These are phyloP conservation scores for Rhea americana DNA, from an alignment of 2,113 vertebrate genomes.

Conservation along the genomic window DNA sequence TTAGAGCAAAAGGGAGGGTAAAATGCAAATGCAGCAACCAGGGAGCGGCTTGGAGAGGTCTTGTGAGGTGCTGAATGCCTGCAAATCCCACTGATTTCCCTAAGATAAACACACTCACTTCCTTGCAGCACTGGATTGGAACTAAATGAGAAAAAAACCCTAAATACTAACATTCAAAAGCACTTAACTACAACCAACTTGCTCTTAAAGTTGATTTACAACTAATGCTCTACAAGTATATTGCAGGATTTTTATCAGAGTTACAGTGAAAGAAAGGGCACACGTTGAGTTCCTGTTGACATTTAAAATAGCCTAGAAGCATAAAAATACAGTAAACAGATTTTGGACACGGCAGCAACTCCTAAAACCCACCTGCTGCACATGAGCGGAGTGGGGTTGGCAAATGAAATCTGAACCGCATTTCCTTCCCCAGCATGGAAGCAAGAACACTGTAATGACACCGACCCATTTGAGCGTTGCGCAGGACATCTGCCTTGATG, in stretches of 20 bases:
- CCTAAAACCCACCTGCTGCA: neutral
- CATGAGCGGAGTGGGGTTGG: neutral
- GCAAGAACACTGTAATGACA: neutral
- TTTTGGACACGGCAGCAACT: neutral
- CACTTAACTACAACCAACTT: conserved; percentile 4
- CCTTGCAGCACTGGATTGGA: neutral
- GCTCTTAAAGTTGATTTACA: conserved; percentile 35
- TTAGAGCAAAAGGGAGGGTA: neutral
- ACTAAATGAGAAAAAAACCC: neutral
- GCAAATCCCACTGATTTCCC: conserved; percentile 54
- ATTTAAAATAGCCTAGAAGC: neutral
- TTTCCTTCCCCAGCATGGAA: neutral
- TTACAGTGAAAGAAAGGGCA: neutral
- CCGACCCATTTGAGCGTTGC: neutral
- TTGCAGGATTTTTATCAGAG: neutral
- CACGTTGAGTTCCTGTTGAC: neutral
- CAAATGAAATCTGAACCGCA: neutral
- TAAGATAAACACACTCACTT: conserved; percentile 28
- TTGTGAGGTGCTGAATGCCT: conserved; percentile 11
- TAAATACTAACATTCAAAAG: conserved; percentile 1
- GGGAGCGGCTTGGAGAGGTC: neutral
- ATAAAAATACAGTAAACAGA: conserved; percentile 8
- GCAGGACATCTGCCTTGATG: neutral
- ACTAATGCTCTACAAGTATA: neutral
- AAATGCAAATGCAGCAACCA: neutral